Evolutionary conservation across 2,888 invertebrate species (phyloP), one percentile per base, ranked within the genome.

Genomic region (Cheilosia impressa): DNA sequence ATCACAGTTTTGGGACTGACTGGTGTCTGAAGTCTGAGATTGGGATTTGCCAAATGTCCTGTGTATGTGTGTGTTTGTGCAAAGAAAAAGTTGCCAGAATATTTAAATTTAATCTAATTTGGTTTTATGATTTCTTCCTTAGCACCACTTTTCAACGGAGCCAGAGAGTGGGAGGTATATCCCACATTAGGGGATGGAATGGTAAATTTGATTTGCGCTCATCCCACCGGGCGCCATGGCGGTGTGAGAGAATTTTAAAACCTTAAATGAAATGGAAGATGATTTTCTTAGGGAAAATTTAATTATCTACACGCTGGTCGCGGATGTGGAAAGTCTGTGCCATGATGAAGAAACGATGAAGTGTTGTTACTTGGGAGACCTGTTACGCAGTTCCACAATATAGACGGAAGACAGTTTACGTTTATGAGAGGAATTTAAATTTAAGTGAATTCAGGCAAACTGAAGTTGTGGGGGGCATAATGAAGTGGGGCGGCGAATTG

Each of bases 31-130:
- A 68, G 65, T 80, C 75, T 84, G 69, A 58, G 73, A 68, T 62
- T 73, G 27, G 10, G 38, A 38, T 10, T 27, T 15, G 17, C 13
- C 19, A 62, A 55, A 34, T 65, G 27, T 50, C 4, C 38, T 31
- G 7, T 41, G 38, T n/a, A n/a, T 57, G 3, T 19, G 19, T 6
- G 34, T 43, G 68, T 17, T 17, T 24, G 27, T 55, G 47, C 5
- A 2, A 45, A 68, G 17, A 55, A 68, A 79, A 79, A 58, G 38
- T 65, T 75, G 19, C 69, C 65, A 76, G 75, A 84, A 84, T 84
- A 84, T 84, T 84, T 84, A 84, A 84, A 84, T 84, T 84, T 80
- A 84, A 84, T 84, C 84, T 84, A 80, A 84, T 84, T 84, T 80
- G 75, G 80, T 71, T 80, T 84, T 84, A 84, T 75, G 84, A 84